Evolutionary conservation across 2,113 vertebrate species (phyloP).

Genomic region (Echinops telfairi): DNA sequence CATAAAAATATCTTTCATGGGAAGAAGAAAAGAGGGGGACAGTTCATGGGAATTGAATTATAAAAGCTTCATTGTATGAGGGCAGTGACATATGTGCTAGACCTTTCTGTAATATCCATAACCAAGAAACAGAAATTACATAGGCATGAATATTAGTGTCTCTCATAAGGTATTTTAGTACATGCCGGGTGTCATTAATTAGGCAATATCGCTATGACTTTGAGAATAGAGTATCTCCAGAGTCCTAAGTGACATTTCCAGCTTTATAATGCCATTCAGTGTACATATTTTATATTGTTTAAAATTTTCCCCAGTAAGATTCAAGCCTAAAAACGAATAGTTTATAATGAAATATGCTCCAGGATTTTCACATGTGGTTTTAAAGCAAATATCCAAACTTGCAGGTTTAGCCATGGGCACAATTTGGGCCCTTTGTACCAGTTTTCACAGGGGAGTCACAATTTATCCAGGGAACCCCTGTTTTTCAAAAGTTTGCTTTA

Average conservation of each 20-base stretch:
- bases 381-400: conserved; percentile 46
- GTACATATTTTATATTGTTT: conserved; percentile 68
- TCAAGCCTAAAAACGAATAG: conserved; percentile 79
- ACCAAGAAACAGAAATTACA: conserved; percentile 79
- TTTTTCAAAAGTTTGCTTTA: not conserved
- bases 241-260: conserved; percentile 85
- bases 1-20: conserved; percentile 28
- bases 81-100: conserved; percentile 82
- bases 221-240: conserved; percentile 81
- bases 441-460: not conserved
- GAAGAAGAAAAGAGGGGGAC: conserved; percentile 37
- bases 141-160: conserved; percentile 81
- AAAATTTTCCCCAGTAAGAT: conserved; percentile 54
- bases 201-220: conserved; percentile 80
- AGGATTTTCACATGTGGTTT: conserved; percentile 53
- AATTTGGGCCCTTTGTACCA: not conserved
- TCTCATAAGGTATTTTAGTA: conserved; percentile 82
- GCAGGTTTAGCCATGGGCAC: not conserved
- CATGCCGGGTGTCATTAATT: conserved; percentile 83
- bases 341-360: conserved; percentile 75
- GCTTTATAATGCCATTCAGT: conserved; percentile 80
- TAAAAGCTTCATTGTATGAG: conserved; percentile 85
- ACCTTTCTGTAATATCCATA: conserved; percentile 83
- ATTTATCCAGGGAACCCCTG: not conserved
- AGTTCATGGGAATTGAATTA: conserved; percentile 80